Conservation (phyloP, 1,140 invertebrate species). For the Coelopa frigida region DNA sequence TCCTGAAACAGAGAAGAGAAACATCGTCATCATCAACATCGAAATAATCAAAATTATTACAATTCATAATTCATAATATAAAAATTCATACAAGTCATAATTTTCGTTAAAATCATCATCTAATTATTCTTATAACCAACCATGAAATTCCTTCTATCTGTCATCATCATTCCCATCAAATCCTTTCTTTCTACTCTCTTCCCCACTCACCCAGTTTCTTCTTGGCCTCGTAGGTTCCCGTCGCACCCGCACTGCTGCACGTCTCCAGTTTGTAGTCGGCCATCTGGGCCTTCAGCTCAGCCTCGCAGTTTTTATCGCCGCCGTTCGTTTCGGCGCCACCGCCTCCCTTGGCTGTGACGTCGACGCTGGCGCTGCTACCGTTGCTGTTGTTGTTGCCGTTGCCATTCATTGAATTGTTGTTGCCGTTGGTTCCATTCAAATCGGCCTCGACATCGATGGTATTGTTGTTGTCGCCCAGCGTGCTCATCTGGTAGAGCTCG, state of each 20-base stretch:
- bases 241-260: slow-evolving; percentile 20
- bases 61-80: background rate
- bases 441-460: slow-evolving; percentile 19
- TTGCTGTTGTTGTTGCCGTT: slow-evolving; percentile 2
- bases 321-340: slow-evolving; percentile 14
- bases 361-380: slow-evolving; percentile 5
- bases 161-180: background rate
- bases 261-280: slow-evolving; percentile 36
- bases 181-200: too few species aligned
- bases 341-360: slow-evolving; percentile 8
- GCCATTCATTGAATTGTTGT: slow-evolving; percentile 8
- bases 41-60: too few species aligned
- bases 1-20: slow-evolving; percentile 27
- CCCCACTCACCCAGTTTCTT: slow-evolving; percentile 27
- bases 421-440: slow-evolving; percentile 22
- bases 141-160: too few species aligned
- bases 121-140: too few species aligned
- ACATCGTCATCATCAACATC: too few species aligned
- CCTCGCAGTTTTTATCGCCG: background rate
- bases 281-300: slow-evolving; percentile 19
- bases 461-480: slow-evolving; percentile 23
- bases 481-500: slow-evolving; percentile 41
- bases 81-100: background rate
- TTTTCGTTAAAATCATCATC: background rate
- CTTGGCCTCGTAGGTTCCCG: slow-evolving; percentile 34